Percentiles rank a stretch among this genome's conserved stretches.
Conservation (phyloP, 2,113 vertebrate genomes). For the Brachypodius melanocephalos region DNA sequence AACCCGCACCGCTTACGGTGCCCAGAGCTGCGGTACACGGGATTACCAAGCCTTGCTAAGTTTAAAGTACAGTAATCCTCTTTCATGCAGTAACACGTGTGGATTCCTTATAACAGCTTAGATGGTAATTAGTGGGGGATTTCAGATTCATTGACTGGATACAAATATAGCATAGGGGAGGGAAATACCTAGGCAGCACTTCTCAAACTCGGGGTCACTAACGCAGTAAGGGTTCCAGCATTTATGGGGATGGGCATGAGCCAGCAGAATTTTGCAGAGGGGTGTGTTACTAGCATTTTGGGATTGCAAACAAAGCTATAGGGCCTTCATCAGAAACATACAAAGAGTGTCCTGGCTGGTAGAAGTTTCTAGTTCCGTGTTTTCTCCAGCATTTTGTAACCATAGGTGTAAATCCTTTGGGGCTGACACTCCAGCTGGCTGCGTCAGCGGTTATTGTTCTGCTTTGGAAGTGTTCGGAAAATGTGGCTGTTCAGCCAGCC, state of each 20-base stretch:
- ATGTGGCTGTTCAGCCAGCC: not conserved
- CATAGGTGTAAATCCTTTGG: not conserved
- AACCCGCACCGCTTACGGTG: not conserved
- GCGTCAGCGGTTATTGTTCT: not conserved
- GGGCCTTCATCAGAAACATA: not conserved
- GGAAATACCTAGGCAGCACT: not conserved
- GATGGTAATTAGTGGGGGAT: slow-evolving; percentile 50
- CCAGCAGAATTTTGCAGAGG: not conserved
- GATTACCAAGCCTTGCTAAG: slow-evolving; percentile 52
- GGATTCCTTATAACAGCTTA: slow-evolving; percentile 46
- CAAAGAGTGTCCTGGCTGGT: not conserved
- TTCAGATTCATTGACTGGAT: slow-evolving; percentile 1
- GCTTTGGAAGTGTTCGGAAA: not conserved
- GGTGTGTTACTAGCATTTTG: not conserved
- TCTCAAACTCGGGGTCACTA: not conserved
- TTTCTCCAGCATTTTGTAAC: not conserved
- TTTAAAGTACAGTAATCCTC: slow-evolving; percentile 54
- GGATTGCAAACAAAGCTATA: not conserved
- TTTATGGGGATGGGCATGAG: not conserved
- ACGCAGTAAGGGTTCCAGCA: not conserved
- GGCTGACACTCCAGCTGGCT: not conserved
- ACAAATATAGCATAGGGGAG: slow-evolving; percentile 29
- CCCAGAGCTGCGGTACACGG: not conserved
- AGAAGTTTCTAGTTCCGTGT: not conserved
- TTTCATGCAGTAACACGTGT: slow-evolving; percentile 33